These are phyloP conservation scores for Remorina albescens DNA, from an alignment of 2,797 vertebrate species.

Conservation along the genomic window DNA sequence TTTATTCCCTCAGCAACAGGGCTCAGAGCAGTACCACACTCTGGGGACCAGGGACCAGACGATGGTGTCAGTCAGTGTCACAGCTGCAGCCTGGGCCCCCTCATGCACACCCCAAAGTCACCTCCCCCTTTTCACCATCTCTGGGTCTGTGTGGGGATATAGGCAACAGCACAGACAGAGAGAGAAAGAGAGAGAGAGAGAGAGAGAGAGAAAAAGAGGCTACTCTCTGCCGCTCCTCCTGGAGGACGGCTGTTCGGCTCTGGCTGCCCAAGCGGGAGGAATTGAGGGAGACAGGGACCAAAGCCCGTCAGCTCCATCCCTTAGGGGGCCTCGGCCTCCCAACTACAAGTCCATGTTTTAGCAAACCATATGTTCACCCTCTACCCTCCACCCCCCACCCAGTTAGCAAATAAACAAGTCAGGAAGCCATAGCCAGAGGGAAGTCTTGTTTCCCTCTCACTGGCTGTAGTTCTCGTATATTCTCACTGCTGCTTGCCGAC, in stretches of 20 bases:
- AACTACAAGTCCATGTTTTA: slow-evolving; percentile 89
- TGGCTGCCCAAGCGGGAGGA: slow-evolving; percentile 84
- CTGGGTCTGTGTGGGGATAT: slow-evolving; percentile 42
- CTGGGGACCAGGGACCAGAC: slow-evolving; percentile 55
- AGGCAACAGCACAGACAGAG: slow-evolving; percentile 34
- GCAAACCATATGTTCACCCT: slow-evolving; percentile 88
- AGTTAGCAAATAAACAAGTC: slow-evolving; percentile 86
- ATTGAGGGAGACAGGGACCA: slow-evolving; percentile 86
- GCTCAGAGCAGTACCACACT: slow-evolving; percentile 43
- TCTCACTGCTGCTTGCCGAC: slow-evolving; percentile 50
- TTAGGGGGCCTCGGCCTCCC: slow-evolving; percentile 80
- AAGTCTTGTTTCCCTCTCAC: slow-evolving; percentile 75
- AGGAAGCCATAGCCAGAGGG: slow-evolving; percentile 86
- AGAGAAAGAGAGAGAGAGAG: slow-evolving; percentile 26
- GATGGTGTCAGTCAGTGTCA: slow-evolving; percentile 73
- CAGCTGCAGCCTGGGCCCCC: slow-evolving; percentile 58
- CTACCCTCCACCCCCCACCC: slow-evolving; percentile 61
- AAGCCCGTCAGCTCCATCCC: slow-evolving; percentile 80
- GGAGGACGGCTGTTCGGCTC: slow-evolving; percentile 73
- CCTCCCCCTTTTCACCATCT: slow-evolving; percentile 38
- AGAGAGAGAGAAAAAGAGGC: slow-evolving; percentile 48
- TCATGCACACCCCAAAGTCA: slow-evolving; percentile 31
- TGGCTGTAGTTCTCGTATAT: slow-evolving; percentile 65
- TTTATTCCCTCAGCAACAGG: slow-evolving; percentile 65
- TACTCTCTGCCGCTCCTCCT: slow-evolving; percentile 56